A percentile compares a stretch with the other conserved stretches of the same genome.
phyloP scores from a whole-genome alignment of 35 echinoderm and acorn worm genomes.

The Holothuria glaberrima region DNA sequence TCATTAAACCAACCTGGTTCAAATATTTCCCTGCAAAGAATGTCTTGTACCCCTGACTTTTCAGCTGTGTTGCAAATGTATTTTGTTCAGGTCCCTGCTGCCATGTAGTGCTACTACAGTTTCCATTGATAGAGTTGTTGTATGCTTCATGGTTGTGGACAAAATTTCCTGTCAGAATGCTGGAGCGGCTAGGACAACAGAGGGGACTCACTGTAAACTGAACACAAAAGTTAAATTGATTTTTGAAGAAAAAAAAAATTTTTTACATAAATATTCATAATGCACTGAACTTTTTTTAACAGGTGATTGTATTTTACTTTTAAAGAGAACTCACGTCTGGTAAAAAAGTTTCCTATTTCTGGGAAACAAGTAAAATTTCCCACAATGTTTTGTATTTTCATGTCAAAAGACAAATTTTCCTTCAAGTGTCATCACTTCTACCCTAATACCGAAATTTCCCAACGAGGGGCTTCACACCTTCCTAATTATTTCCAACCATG shows the following conservation, averaged over 20 bases:
- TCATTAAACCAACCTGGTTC: conserved; percentile 73
- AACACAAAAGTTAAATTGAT: conserved; percentile 25
- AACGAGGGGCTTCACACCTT: too few relatives aligned
- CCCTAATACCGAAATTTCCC: too few relatives aligned
- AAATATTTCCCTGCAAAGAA: conserved; percentile 99
- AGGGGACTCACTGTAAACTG: conserved; percentile 97
- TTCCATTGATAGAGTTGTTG: conserved; percentile 84
- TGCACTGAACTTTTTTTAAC: not conserved
- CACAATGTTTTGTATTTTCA: too few relatives aligned
- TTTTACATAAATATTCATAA: not conserved
- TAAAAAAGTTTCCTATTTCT: too few relatives aligned
- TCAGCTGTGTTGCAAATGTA: conserved; percentile 85
- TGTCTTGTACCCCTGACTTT: conserved; percentile 79
- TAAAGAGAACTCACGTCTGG: not conserved
- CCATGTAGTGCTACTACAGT: conserved; percentile 89
- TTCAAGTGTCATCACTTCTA: too few relatives aligned
- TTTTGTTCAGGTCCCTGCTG: conserved; percentile 89
- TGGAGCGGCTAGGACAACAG: conserved; percentile 95
- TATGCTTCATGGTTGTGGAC: conserved; percentile 91
- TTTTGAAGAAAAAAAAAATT: not conserved
- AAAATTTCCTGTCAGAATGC: conserved; percentile 96
- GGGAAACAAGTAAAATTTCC: not conserved
- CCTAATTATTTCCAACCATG: too few relatives aligned
- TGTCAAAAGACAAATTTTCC: too few relatives aligned
- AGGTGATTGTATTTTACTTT: too few relatives aligned